phyloP scores from a whole-genome alignment of 1,140 invertebrate species.

The Bombus polaris region DNA sequence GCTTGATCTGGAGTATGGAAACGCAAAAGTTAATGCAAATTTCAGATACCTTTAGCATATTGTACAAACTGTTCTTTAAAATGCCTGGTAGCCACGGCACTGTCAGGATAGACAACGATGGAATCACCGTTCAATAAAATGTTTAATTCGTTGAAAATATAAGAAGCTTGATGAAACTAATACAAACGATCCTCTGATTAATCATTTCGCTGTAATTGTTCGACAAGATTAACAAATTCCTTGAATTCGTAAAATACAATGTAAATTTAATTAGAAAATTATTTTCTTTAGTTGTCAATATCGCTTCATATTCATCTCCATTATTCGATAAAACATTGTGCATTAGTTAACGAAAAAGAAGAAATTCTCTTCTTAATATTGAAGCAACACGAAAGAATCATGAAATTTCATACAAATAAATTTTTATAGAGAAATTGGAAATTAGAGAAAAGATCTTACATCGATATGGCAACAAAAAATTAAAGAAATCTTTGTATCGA shows the following conservation, averaged over 20 bases:
- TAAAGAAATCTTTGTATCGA: neutral
- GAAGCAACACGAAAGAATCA: neutral
- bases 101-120: slow-evolving; percentile 71
- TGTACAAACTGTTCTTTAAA: slow-evolving; percentile 72
- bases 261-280: neutral
- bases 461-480: neutral
- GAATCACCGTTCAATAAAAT: slow-evolving; percentile 52
- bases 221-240: neutral
- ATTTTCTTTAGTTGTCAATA: neutral
- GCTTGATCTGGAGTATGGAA: slow-evolving; percentile 88
- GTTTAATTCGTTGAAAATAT: neutral
- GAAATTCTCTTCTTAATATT: neutral
- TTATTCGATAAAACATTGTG: neutral
- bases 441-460: neutral
- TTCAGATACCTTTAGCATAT: slow-evolving; percentile 68
- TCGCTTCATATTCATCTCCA: neutral
- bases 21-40: slow-evolving; percentile 86
- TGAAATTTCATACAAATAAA: neutral
- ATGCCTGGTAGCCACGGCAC: slow-evolving; percentile 76
- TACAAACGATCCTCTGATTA: neutral
- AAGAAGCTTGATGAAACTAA: neutral
- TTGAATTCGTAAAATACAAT: neutral
- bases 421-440: too few species aligned
- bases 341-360: neutral
- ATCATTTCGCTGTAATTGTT: neutral